Conservation (phyloP, 2,888 invertebrate species). For the Brachyptera putata region DNA sequence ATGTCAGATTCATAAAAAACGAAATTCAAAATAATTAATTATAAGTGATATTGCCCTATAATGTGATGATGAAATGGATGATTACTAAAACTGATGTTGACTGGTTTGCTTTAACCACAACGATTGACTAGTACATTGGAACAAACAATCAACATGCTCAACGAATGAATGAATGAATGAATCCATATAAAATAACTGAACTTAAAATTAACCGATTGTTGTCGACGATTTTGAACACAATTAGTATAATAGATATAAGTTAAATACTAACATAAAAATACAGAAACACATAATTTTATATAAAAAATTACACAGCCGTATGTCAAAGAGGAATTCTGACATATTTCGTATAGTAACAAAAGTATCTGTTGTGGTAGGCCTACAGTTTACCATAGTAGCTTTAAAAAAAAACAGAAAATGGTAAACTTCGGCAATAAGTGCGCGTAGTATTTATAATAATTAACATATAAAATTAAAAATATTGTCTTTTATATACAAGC, state of each 20-base stretch:
- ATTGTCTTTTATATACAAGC: neutral
- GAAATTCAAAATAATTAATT: too few species aligned
- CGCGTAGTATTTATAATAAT: neutral
- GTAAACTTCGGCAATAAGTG: too few species aligned
- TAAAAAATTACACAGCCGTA: constrained; percentile 17
- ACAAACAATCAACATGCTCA: neutral
- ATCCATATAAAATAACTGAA: neutral
- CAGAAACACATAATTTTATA: neutral
- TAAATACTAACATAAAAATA: constrained; percentile 3
- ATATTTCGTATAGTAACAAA: constrained; percentile 6
- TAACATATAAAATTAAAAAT: neutral
- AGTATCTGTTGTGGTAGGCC: too few species aligned
- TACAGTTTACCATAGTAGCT: too few species aligned
- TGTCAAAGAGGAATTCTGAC: constrained; percentile 16
- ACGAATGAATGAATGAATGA: neutral
- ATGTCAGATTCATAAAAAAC: too few species aligned
- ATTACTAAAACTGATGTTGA: too few species aligned
- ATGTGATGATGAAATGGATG: constrained; percentile 2
- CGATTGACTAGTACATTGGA: constrained; percentile 3
- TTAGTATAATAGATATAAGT: too few species aligned
- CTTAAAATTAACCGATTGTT: neutral
- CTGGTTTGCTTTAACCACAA: neutral
- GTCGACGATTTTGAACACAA: constrained; percentile 3
- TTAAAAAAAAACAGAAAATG: too few species aligned
- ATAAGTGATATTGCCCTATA: too few species aligned